phyloP scores from a whole-genome alignment of 1,140 invertebrate species.

The Solen grandis region DNA sequence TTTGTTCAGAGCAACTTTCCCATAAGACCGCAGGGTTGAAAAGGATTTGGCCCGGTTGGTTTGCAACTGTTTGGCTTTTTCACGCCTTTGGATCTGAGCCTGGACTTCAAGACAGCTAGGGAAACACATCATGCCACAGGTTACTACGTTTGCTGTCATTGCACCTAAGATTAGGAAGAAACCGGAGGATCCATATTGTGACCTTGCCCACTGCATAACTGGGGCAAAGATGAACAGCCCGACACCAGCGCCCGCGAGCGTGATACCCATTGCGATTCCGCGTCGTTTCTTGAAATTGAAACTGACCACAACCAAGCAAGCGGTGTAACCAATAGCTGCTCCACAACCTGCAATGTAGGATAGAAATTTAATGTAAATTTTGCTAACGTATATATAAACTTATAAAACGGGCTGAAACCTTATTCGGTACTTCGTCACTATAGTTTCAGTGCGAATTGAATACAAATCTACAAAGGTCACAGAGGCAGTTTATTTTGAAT shows the following conservation, averaged over 20 bases:
- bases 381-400: too few relatives aligned
- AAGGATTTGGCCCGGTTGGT: not conserved
- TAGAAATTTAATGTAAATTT: too few relatives aligned
- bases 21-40: not conserved
- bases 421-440: too few relatives aligned
- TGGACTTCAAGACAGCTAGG: conserved; percentile 28
- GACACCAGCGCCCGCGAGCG: conserved; percentile 20
- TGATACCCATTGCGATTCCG: conserved; percentile 25
- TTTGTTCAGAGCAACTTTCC: conserved; percentile 20
- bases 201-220: not conserved
- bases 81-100: not conserved
- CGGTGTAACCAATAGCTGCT: conserved; percentile 35
- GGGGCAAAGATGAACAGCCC: conserved; percentile 33
- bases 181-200: conserved; percentile 29
- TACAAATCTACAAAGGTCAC: too few relatives aligned
- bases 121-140: conserved; percentile 39
- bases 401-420: too few relatives aligned
- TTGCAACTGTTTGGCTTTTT: not conserved
- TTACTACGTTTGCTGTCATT: conserved; percentile 17
- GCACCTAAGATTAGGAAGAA: conserved; percentile 43
- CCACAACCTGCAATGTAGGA: conserved; percentile 11
- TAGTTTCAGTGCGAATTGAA: too few relatives aligned
- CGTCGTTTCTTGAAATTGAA: conserved; percentile 36
- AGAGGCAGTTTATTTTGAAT: too few relatives aligned
- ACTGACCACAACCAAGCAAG: conserved; percentile 34